phyloP scores from a whole-genome alignment of 1,140 invertebrate species.

The Drosophila seguyi region DNA sequence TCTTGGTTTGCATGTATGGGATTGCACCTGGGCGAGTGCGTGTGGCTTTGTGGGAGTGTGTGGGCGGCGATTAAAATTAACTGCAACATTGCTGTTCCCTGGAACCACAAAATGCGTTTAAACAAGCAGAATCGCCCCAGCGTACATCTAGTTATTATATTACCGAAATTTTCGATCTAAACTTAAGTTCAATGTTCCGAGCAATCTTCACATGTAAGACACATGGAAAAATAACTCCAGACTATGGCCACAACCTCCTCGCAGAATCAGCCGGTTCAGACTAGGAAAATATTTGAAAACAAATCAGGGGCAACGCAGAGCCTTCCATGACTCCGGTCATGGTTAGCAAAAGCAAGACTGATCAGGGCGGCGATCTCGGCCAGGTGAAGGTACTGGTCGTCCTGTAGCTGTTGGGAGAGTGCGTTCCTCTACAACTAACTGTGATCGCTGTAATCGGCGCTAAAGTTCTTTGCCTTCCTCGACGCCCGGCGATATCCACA shows the following conservation, averaged over 20 bases:
- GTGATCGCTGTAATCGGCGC: no score
- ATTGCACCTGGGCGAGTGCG: slow-evolving; percentile 4
- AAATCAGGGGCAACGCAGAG: no score
- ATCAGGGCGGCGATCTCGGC: no score
- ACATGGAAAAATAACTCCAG: no score
- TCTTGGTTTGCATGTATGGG: slow-evolving; percentile 10
- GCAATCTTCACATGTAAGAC: not conserved
- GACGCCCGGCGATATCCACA: no score
- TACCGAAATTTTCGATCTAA: not conserved
- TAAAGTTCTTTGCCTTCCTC: not conserved
- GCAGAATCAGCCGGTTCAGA: no score
- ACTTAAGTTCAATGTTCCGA: not conserved
- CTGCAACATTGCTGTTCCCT: slow-evolving; percentile 25
- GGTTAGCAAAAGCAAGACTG: no score
- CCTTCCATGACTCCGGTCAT: no score
- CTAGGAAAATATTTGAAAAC: no score
- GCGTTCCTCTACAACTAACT: not conserved
- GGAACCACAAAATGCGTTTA: slow-evolving; percentile 16
- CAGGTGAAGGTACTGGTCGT: no score
- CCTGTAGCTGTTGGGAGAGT: not conserved
- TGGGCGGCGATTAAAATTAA: slow-evolving; percentile 41
- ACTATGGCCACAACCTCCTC: no score
- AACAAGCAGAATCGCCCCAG: slow-evolving; percentile 1
- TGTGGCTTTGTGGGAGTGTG: not conserved
- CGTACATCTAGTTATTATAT: not conserved